These are phyloP conservation scores for Helleia helle DNA, from an alignment of 2,888 invertebrate species.

Conservation along the genomic window DNA sequence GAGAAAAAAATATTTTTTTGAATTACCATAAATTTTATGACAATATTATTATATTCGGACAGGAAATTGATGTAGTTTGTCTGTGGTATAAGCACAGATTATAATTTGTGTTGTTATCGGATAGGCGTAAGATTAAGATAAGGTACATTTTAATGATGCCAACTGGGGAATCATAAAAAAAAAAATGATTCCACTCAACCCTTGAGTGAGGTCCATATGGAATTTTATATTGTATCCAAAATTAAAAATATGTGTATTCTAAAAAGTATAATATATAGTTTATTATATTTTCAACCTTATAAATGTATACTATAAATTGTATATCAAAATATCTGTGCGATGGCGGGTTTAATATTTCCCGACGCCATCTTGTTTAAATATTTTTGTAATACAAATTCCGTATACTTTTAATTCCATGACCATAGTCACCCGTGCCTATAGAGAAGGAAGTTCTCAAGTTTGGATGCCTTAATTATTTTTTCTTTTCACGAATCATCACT, in stretches of 20 bases:
- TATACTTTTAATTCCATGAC: constrained; percentile 13
- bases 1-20: constrained; percentile 9
- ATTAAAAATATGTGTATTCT: too few species aligned
- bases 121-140: not conserved
- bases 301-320: too few species aligned
- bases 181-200: too few species aligned
- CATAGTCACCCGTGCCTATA: constrained; percentile 41
- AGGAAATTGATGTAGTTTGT: not conserved
- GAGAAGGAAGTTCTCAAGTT: constrained; percentile 12
- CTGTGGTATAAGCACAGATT: not conserved
- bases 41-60: not conserved
- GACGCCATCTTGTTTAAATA: constrained; percentile 13
- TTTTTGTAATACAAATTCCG: not conserved
- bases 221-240: too few species aligned
- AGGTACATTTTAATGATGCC: not conserved
- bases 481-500: constrained; percentile 1
- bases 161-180: too few species aligned
- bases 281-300: too few species aligned
- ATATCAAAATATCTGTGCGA: not conserved
- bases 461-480: constrained; percentile 6
- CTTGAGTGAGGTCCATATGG: too few species aligned
- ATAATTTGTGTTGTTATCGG: constrained; percentile 2
- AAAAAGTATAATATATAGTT: too few species aligned
- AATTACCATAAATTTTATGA: constrained; percentile 1
- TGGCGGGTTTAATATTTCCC: not conserved